Base-by-base conservation (phyloP, 2,113 vertebrate genomes). In the Rostratula benghalensis region DNA sequence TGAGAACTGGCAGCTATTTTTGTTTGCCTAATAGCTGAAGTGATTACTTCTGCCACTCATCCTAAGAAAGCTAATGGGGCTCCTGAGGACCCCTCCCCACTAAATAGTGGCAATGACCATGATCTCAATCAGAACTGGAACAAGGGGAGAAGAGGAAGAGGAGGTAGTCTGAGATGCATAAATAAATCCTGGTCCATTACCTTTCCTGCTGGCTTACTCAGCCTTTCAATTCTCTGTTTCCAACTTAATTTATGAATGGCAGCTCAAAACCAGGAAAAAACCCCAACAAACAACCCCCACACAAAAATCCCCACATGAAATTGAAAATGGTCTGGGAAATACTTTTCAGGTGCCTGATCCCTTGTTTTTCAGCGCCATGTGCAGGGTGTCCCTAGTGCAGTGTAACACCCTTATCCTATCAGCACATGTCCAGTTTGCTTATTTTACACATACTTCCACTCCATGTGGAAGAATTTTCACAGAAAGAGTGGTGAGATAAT, bases 1-100 rank as follows among this genome's bases (percentile, higher is more conserved):
- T 96, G 97, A 95, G 95, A 95, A 71, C 67, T 76, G 64, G 73
- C 69, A 54, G 64, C 27, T 6, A 80, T 39, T 74, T 96, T 82
- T 95, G 85, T 97, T 97, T 96, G 89, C 77, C 76, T 76, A 79
- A 79, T 89, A 95, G 71, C 82, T 93, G 5, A 92, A 96, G 94
- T 74, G 95, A 91, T 97, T 97, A 53, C 77, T 93, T 91, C 82
- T 94, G 79, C 81, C 94, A 83, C 41, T 97, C 88, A 93, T 80
- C 80, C 93, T 68, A 57, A 68, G 91, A 94, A 82, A 56, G 74
- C 45, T 96, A 89, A 94, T 6, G 7, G 90, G 65, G 43, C 60
- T 93, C 48, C 91, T 86, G 8, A 71, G 91, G 54, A 80, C 71
- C 53, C 59, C 67, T 83, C 48, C 76, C 87, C 24, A 63, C 54